Base-by-base conservation (phyloP, 2,888 invertebrate species). In the Dicyrtomina minuta region DNA sequence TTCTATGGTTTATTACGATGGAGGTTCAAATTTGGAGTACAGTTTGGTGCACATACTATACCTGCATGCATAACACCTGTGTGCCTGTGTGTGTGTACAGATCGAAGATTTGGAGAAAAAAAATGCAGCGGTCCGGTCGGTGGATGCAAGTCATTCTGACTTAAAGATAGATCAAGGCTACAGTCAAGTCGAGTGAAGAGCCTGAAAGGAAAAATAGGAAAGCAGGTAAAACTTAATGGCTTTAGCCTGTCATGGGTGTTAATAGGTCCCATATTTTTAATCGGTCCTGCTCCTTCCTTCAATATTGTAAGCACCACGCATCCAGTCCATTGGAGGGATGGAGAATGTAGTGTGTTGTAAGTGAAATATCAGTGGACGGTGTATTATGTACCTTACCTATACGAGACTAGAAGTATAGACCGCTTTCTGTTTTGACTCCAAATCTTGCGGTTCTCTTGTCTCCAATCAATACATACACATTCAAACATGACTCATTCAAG, bases 261-360 rank as follows among this genome's bases (percentile, higher is more conserved):
- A 71, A 71, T 71, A 68, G 71, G 71, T 55, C 65, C 62, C 66
- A 59, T 70, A 66, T 66, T 70, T 66, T 61, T 70, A 65, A 66
- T 70, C 70, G 46, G 26, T 46, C 33, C 3, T 33, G n/a, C 43
- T 10, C 26, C 13, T 46, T n/a, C 51, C 41, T 20, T 24, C 39
- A 13, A n/a, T 3, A 33, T 3, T 33, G 33, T 33, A 33, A 33
- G n/a, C n/a, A n/a, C n/a, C n/a, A n/a, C n/a, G n/a, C n/a, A n/a
- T n/a, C n/a, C n/a, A n/a, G n/a, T n/a, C n/a, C n/a, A n/a, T n/a
- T n/a, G n/a, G n/a, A n/a, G n/a, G n/a, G n/a, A n/a, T n/a, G n/a
- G n/a, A n/a, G n/a, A 33, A 33, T 33, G 33, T 33, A 8, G 33
- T 5, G 33, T 33, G 33, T 33, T 33, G 33, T n/a, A n/a, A n/a